Evolutionary conservation across 2,113 vertebrate genomes (phyloP).

Genomic region (Pygoscelis antarcticus): DNA sequence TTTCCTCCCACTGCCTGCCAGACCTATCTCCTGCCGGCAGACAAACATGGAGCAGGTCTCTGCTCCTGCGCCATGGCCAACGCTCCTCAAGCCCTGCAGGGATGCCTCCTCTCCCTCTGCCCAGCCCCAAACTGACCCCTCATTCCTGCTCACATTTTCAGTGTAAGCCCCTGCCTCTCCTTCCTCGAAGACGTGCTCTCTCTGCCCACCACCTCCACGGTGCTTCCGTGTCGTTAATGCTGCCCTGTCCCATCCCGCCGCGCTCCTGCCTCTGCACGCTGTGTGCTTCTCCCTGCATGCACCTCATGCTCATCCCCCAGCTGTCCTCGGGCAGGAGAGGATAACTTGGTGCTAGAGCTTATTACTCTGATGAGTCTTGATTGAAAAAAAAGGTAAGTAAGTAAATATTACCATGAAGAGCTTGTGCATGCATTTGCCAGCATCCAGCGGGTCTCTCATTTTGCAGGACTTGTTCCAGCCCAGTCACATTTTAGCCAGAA

Average conservation of each 20-base stretch:
- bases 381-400: not conserved
- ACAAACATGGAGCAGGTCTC: not conserved
- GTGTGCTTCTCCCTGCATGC: not conserved
- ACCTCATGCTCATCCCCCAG: not conserved
- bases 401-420: not conserved
- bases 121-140: not conserved
- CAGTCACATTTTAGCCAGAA: not conserved
- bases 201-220: not conserved
- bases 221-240: fast-evolving
- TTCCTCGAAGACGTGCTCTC: fast-evolving
- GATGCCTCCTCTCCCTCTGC: not conserved
- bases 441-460: not conserved
- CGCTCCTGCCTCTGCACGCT: not conserved
- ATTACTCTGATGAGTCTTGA: not conserved
- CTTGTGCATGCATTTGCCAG: not conserved
- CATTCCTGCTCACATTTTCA: not conserved
- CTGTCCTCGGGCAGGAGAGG: not conserved
- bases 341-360: not conserved
- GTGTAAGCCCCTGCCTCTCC: not conserved
- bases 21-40: not conserved
- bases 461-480: not conserved
- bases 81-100: not conserved
- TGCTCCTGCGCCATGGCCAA: not conserved
- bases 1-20: not conserved
- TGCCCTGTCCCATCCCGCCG: not conserved